Percentiles rank a stretch among this genome's conserved stretches.
These are phyloP conservation scores for Pachyseris speciosa DNA, from an alignment of 64 coral and sea anemone genomes.

Conservation along the genomic window DNA sequence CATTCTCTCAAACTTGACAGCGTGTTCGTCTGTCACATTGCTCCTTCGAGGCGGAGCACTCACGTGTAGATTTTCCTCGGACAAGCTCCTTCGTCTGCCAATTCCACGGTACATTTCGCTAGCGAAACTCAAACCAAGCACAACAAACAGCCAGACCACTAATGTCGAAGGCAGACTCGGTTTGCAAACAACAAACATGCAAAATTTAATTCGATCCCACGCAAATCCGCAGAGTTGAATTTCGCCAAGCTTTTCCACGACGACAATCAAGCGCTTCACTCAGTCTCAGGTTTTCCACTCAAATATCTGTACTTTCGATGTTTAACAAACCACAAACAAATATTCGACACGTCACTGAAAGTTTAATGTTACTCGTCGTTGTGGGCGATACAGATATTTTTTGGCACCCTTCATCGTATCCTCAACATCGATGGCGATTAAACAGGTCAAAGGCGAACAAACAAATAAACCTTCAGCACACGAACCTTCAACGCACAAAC, in stretches of 20 bases:
- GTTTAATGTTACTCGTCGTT: not conserved
- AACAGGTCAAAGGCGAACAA: too few species aligned
- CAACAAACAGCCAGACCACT: constrained; percentile 21
- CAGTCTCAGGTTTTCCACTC: not conserved
- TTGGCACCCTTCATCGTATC: too few species aligned
- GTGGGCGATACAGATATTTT: too few species aligned
- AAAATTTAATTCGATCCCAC: constrained; percentile 1
- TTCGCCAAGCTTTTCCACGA: not conserved
- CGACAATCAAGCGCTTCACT: not conserved
- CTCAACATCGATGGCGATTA: too few species aligned
- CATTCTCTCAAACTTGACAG: constrained; percentile 11
- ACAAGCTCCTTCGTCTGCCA: constrained; percentile 18
- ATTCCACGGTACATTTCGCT: constrained; percentile 28
- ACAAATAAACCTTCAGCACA: too few species aligned
- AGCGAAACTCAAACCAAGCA: not conserved
- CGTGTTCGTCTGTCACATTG: constrained; percentile 7
- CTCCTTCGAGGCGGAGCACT: constrained; percentile 1
- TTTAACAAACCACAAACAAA: not conserved
- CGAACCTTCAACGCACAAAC: too few species aligned
- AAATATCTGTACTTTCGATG: constrained; percentile 1
- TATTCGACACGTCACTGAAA: not conserved
- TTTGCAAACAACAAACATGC: constrained; percentile 4
- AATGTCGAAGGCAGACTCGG: constrained; percentile 3
- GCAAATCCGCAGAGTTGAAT: not conserved
- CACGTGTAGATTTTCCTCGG: not conserved